These are phyloP conservation scores for Pasiphila rectangulata DNA, from an alignment of 2,888 invertebrate genomes.

Conservation along the genomic window DNA sequence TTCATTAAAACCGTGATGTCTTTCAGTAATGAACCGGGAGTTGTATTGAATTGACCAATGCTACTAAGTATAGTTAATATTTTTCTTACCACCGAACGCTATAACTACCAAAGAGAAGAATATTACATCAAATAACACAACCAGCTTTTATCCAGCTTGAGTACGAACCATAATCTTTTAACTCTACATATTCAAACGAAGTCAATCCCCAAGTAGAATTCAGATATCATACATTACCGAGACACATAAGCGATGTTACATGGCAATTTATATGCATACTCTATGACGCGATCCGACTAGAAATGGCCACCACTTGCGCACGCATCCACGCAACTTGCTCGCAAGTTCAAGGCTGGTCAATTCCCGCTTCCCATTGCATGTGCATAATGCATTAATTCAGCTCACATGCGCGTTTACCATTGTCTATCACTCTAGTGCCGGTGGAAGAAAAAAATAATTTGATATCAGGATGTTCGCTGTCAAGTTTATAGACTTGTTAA, in stretches of 20 bases:
- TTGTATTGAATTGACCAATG: too few relatives aligned
- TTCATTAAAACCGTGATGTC: too few relatives aligned
- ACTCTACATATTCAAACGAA: not conserved
- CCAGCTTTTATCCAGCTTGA: too few relatives aligned
- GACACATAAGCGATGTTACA: not conserved
- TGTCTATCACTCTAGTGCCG: slow-evolving; percentile 66
- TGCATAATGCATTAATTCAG: slow-evolving; percentile 73
- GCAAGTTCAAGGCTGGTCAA: slow-evolving; percentile 79
- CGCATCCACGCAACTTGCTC: slow-evolving; percentile 12
- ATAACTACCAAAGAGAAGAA: too few relatives aligned
- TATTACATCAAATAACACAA: too few relatives aligned
- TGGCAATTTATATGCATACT: slow-evolving; percentile 6
- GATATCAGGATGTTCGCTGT: not conserved
- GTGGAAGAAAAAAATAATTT: slow-evolving; percentile 1
- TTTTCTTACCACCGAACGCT: too few relatives aligned
- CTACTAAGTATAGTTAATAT: too few relatives aligned
- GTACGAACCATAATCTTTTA: too few relatives aligned
- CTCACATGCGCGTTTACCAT: slow-evolving; percentile 73
- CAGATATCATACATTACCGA: not conserved
- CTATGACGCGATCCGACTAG: slow-evolving; percentile 45
- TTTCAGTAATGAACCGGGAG: too few relatives aligned
- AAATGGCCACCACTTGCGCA: slow-evolving; percentile 60
- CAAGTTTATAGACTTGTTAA: too few relatives aligned
- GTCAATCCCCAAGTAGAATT: not conserved
- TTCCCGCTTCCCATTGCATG: slow-evolving; percentile 72